Evolutionary conservation across 2,797 vertebrate species (phyloP).

Genomic region (Pangasius krempfi): DNA sequence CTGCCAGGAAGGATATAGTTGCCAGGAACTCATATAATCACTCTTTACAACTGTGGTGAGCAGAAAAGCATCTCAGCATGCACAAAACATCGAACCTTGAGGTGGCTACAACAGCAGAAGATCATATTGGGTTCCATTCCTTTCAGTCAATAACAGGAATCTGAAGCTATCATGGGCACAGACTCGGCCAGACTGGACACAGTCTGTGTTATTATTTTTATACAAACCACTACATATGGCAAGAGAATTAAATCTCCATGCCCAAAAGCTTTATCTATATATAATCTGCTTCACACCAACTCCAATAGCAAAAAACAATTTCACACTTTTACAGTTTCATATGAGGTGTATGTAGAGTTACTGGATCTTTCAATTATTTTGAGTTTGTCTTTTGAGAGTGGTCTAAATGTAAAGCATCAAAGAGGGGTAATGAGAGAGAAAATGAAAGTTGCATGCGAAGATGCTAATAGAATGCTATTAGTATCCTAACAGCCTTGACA

Average conservation of each 20-base stretch:
- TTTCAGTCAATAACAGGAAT: no score
- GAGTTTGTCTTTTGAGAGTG: neutral
- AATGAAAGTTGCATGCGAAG: neutral
- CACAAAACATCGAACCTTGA: no score
- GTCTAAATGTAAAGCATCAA: neutral
- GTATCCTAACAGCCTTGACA: neutral
- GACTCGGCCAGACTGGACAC: no score
- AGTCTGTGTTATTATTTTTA: neutral
- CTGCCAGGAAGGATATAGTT: no score
- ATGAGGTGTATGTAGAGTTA: neutral
- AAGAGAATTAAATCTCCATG: neutral
- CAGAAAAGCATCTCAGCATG: no score
- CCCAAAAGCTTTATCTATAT: neutral
- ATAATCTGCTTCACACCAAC: neutral
- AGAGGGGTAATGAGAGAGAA: constrained; percentile 1
- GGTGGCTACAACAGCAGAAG: neutral
- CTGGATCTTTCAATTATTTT: neutral
- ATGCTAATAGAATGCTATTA: constrained; percentile 1
- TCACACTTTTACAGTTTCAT: constrained; percentile 1
- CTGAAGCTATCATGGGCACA: no score
- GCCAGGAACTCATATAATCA: no score
- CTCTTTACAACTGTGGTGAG: no score
- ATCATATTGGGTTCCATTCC: no score
- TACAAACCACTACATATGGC: neutral
- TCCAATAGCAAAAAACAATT: neutral